Evolutionary conservation across 1,140 invertebrate species (phyloP).

Genomic region (Nymphalis io): DNA sequence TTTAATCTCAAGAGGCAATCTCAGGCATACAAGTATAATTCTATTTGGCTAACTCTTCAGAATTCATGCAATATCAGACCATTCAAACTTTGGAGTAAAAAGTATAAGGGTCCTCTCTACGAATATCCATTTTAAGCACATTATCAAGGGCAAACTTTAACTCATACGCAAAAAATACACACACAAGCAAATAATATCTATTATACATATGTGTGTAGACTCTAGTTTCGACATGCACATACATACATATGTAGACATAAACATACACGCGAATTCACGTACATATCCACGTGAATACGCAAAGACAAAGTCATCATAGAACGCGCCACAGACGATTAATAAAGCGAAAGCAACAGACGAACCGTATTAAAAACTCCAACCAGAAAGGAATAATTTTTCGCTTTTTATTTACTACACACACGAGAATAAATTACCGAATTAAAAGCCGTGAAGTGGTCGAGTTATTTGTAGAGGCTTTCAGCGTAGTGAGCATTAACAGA

Average conservation of each 20-base stretch:
- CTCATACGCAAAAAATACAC: too few species aligned
- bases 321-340: not conserved
- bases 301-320: conserved; percentile 3
- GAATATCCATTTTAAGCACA: too few species aligned
- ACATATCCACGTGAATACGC: not conserved
- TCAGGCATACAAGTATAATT: too few species aligned
- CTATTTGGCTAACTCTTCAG: too few species aligned
- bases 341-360: conserved; percentile 12
- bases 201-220: too few species aligned
- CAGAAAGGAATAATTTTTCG: not conserved
- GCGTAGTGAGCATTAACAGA: not conserved
- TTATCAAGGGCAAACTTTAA: too few species aligned
- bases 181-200: too few species aligned
- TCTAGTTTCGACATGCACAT: not conserved
- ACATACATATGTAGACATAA: too few species aligned
- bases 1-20: too few species aligned
- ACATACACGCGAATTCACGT: not conserved
- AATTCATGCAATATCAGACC: too few species aligned
- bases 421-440: conserved; percentile 19
- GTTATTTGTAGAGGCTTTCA: conserved; percentile 6
- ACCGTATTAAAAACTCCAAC: not conserved
- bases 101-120: too few species aligned
- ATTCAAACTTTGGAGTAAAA: too few species aligned
- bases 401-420: conserved; percentile 7
- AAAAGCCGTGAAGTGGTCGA: conserved; percentile 11